A percentile compares a stretch with the other conserved stretches of the same genome.
Evolutionary conservation across 2,113 vertebrate species (phyloP).

Genomic region (Uria lomvia): DNA sequence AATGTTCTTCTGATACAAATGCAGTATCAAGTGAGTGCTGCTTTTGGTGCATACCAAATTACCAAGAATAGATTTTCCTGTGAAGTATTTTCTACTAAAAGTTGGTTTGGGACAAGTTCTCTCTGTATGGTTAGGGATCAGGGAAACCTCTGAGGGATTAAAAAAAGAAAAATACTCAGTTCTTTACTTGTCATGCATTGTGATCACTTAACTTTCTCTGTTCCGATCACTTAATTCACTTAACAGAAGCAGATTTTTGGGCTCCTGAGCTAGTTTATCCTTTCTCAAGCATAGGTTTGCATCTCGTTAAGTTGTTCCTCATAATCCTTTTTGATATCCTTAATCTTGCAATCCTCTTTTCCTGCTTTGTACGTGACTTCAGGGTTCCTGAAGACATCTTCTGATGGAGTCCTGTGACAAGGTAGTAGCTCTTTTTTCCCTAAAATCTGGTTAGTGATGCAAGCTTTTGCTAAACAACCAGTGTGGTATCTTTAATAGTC

Average conservation of each 20-base stretch:
- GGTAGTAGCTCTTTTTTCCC: neutral
- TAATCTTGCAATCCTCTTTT: constrained; percentile 47
- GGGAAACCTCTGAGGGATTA: neutral
- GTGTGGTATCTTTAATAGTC: neutral
- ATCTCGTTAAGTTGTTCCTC: neutral
- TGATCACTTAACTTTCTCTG: neutral
- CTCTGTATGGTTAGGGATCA: neutral
- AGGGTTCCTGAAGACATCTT: neutral
- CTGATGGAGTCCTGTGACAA: neutral
- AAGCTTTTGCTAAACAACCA: neutral
- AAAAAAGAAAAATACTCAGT: neutral
- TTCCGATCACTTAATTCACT: neutral
- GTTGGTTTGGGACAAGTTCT: neutral
- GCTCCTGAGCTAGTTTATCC: neutral
- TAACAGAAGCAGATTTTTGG: neutral
- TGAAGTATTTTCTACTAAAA: neutral
- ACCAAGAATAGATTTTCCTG: neutral
- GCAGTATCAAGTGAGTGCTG: neutral
- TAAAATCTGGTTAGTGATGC: neutral
- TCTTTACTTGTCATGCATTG: neutral
- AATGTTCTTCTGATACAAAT: neutral
- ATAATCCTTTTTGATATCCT: constrained; percentile 7
- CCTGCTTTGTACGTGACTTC: neutral
- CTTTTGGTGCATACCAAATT: neutral
- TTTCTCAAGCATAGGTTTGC: neutral